These are phyloP conservation scores for Brachionus sp. DNA, from an alignment of 1,140 invertebrate genomes.

Conservation along the genomic window DNA sequence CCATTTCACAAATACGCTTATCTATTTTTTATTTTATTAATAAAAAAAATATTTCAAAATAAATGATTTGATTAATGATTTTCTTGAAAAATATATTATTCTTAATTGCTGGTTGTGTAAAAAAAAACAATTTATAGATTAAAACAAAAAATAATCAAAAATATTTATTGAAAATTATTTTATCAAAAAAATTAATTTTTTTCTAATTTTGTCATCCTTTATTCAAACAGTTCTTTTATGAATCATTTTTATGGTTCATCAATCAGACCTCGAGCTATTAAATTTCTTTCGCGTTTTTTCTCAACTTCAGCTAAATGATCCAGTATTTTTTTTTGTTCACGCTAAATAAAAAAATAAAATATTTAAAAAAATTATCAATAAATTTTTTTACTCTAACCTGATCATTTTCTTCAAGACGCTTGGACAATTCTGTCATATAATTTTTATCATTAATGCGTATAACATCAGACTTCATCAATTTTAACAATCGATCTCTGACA, in stretches of 20 bases:
- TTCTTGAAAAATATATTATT: too few relatives aligned
- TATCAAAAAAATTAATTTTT: too few relatives aligned
- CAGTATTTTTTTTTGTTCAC: conserved; percentile 2
- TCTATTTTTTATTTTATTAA: too few relatives aligned
- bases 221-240: neutral
- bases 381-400: neutral
- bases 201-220: neutral
- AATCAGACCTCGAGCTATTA: conserved; percentile 1
- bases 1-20: too few relatives aligned
- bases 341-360: neutral
- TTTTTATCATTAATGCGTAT: conserved; percentile 38
- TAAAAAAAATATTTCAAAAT: too few relatives aligned
- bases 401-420: conserved; percentile 18
- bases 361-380: neutral
- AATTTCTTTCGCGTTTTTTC: neutral
- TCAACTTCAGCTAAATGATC: conserved; percentile 17
- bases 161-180: too few relatives aligned
- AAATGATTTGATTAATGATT: too few relatives aligned
- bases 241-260: conserved; percentile 29
- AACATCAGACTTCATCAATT: conserved; percentile 38
- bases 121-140: too few relatives aligned
- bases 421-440: conserved; percentile 18
- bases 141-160: too few relatives aligned
- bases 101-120: too few relatives aligned
- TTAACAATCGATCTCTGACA: conserved; percentile 23